Percentiles rank a stretch among this genome's conserved stretches.
Conservation (phyloP, 2,797 vertebrate genomes). For the Enteromius trimaculatus region DNA sequence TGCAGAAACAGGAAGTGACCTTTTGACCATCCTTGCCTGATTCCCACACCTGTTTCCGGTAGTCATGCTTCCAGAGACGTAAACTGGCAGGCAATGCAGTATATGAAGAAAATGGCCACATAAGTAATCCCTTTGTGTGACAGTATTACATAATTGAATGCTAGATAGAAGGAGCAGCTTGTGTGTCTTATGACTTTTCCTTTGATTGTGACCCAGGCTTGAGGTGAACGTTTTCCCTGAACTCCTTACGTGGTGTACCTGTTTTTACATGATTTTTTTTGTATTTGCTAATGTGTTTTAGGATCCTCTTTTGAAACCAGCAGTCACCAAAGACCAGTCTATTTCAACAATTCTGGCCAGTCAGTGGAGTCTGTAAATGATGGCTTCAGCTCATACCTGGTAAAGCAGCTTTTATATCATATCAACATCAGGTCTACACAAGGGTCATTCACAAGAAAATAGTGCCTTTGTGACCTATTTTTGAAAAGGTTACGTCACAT, state of each 20-base stretch:
- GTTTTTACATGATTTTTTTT: background rate
- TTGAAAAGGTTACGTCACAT: background rate
- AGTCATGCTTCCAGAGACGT: constrained; percentile 48
- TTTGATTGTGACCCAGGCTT: background rate
- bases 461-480: background rate
- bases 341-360: constrained; percentile 81
- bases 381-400: constrained; percentile 88
- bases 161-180: background rate
- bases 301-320: constrained; percentile 96
- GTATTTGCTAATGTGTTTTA: constrained; percentile 61
- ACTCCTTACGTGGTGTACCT: background rate
- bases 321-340: constrained; percentile 84
- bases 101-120: constrained; percentile 60
- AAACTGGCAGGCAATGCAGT: constrained; percentile 62
- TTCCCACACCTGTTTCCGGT: constrained; percentile 66
- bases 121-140: constrained; percentile 29
- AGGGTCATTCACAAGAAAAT: background rate
- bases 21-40: constrained; percentile 66
- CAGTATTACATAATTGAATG: constrained; percentile 8
- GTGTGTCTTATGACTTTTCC: background rate
- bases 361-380: constrained; percentile 90
- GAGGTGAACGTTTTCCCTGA: background rate
- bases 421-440: background rate
- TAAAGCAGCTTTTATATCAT: constrained; percentile 72
- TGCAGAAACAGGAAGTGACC: constrained; percentile 64